Base-by-base conservation (phyloP, 2,797 vertebrate genomes). In the Crypturellus tataupa region DNA sequence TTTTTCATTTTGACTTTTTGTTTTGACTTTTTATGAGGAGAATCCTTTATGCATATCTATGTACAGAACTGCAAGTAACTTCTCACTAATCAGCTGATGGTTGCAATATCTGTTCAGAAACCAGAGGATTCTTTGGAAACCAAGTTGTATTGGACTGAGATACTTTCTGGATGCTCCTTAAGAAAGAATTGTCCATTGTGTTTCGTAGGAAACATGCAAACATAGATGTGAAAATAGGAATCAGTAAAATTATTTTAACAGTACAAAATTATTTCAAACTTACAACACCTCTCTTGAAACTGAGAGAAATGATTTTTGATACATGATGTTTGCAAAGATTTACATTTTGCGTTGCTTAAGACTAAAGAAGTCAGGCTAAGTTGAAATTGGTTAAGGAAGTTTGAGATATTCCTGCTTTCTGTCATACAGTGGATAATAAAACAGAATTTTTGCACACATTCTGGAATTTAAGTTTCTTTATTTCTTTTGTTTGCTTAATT, bases 61-160 rank as follows among this genome's bases (percentile, higher is more conserved):
- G 12, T 63, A 27, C 15, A 37, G 60, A 84, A 47, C 40, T 56
- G n/a, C 37, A 33, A 51, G 49, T 27, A 51, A 51, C 49, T 51
- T 51, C 27, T 47, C 49, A 39, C 27, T 19, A 56, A 60, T 73
- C 27, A 47, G 33, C 33, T 56, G 60, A 64, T 40, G 20, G 47
- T 47, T 63, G 37, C 39, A n/a, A 23, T 56, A 39, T 8, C 17
- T 19, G 19, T 37, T 82, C 68, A 44, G 39, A 47, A 55, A 40
- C 11, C 0, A 0, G 35, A 58, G 29, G 42, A 12, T 29, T 75
- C 42, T 20, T 0, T 1, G 42, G 51, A 35, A 65, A 65, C 51
- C 14, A n/a, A 40, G 51, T 58, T 33, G 33, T 33, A 47, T 29
- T 35, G 47, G 70, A 58, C 24, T 47, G 29, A 12, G 18, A 49